Conservation (phyloP, 2,113 vertebrate genomes). For the Scopus umbretta region DNA sequence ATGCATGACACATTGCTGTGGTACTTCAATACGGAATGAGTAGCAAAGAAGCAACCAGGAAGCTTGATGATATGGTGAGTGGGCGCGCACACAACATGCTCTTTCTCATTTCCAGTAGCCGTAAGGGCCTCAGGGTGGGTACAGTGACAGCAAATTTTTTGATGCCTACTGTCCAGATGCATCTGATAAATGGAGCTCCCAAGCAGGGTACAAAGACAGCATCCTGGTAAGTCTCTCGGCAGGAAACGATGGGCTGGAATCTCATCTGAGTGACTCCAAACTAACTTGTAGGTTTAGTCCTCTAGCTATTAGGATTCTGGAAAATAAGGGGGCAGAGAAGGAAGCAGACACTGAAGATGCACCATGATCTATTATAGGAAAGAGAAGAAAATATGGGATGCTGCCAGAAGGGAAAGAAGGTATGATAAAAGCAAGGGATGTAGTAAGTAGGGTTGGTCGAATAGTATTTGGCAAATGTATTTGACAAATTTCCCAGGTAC, state of each 20-base stretch:
- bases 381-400: slow-evolving; percentile 66
- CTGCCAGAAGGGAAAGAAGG: slow-evolving; percentile 63
- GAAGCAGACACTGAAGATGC: slow-evolving; percentile 63
- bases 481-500: slow-evolving; percentile 56
- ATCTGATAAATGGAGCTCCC: slow-evolving; percentile 19
- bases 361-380: slow-evolving; percentile 64
- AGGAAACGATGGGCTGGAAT: slow-evolving; percentile 20
- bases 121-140: slow-evolving; percentile 31
- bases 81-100: background rate
- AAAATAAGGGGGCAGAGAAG: slow-evolving; percentile 52
- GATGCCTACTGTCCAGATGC: slow-evolving; percentile 41
- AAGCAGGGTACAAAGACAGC: slow-evolving; percentile 56
- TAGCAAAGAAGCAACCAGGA: background rate
- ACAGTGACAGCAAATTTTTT: slow-evolving; percentile 41
- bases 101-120: slow-evolving; percentile 30
- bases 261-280: slow-evolving; percentile 19
- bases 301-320: slow-evolving; percentile 59
- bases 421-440: slow-evolving; percentile 62
- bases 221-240: slow-evolving; percentile 38
- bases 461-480: slow-evolving; percentile 55
- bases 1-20: background rate
- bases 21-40: background rate
- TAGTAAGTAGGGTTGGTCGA: slow-evolving; percentile 50
- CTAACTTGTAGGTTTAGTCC: slow-evolving; percentile 64
- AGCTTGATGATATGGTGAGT: background rate